Evolutionary conservation across 92 coral and sea anemone species (phyloP).

Genomic region (Bergia puertoricense): DNA sequence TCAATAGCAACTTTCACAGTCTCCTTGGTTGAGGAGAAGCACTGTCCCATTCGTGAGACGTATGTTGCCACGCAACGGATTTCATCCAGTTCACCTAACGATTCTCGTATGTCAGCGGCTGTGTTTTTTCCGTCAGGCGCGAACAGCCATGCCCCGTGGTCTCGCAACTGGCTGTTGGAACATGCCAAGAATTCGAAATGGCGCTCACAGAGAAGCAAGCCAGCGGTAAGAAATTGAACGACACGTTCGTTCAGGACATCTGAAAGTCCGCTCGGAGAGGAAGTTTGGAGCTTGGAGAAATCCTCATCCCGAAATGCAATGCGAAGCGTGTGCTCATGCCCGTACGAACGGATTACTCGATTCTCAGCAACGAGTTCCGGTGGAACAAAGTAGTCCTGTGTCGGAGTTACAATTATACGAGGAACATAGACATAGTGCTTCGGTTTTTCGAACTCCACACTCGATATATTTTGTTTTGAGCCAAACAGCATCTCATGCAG

Average conservation of each 20-base stretch:
- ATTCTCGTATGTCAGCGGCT: slow-evolving; percentile 74
- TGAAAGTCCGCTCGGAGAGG: slow-evolving; percentile 61
- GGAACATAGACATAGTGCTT: slow-evolving; percentile 87
- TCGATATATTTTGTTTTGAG: slow-evolving; percentile 51
- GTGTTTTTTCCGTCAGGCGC: slow-evolving; percentile 60
- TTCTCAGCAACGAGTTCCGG: slow-evolving; percentile 90
- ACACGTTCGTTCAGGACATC: slow-evolving; percentile 74
- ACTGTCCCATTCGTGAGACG: slow-evolving; percentile 99
- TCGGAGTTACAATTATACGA: slow-evolving; percentile 90
- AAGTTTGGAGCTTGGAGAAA: slow-evolving; percentile 79
- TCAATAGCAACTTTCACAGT: slow-evolving; percentile 74
- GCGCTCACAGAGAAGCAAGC: slow-evolving; percentile 65
- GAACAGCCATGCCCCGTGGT: slow-evolving; percentile 94
- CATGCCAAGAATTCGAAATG: slow-evolving; percentile 84
- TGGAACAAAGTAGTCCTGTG: slow-evolving; percentile 77
- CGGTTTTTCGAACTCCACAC: slow-evolving; percentile 72
- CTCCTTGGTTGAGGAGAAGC: slow-evolving; percentile 94
- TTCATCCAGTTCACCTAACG: slow-evolving; percentile 79
- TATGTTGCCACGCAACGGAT: slow-evolving; percentile 91
- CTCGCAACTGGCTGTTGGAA: slow-evolving; percentile 92
- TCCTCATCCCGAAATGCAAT: slow-evolving; percentile 94
- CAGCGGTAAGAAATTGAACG: slow-evolving; percentile 51
- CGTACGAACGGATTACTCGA: slow-evolving; percentile 88
- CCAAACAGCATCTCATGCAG: slow-evolving; percentile 65
- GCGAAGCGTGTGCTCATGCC: slow-evolving; percentile 73